Percentiles rank a stretch among this genome's conserved stretches.
Evolutionary conservation across 1,140 invertebrate species (phyloP).

Genomic region (Hylaeus volcanicus): DNA sequence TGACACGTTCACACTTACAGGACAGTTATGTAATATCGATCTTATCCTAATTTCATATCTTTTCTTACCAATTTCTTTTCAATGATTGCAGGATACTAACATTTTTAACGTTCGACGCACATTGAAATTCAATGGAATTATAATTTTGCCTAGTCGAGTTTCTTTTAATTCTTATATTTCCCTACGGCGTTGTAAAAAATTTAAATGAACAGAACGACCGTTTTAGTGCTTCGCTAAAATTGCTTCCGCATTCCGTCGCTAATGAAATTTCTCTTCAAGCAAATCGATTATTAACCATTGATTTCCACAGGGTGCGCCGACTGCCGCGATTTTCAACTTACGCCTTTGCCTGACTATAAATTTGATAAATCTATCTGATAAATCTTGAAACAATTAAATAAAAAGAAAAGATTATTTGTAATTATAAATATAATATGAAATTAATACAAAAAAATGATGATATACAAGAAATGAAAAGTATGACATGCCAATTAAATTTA

Average conservation of each 20-base stretch:
- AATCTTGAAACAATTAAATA: too few species aligned
- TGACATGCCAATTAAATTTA: too few species aligned
- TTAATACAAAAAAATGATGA: too few species aligned
- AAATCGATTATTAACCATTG: slow-evolving; percentile 43
- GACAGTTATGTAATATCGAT: too few species aligned
- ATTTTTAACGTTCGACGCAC: neutral
- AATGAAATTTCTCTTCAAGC: slow-evolving; percentile 41
- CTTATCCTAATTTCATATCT: too few species aligned
- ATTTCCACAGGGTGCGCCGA: neutral
- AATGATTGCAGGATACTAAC: neutral
- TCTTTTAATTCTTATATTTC: neutral
- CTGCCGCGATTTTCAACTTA: slow-evolving; percentile 4
- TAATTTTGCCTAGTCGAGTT: neutral
- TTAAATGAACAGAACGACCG: slow-evolving; percentile 10
- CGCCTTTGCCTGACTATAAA: neutral
- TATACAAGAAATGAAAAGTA: too few species aligned
- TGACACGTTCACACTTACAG: neutral
- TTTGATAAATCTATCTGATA: neutral
- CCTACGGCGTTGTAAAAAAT: neutral
- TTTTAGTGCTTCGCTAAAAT: neutral
- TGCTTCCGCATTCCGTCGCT: slow-evolving; percentile 23
- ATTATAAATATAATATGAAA: too few species aligned
- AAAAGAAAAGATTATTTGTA: too few species aligned
- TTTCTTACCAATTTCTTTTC: too few species aligned
- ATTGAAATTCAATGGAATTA: neutral